These are phyloP conservation scores for Lucifuga dentata DNA, from an alignment of 2,113 vertebrate genomes.

Conservation along the genomic window DNA sequence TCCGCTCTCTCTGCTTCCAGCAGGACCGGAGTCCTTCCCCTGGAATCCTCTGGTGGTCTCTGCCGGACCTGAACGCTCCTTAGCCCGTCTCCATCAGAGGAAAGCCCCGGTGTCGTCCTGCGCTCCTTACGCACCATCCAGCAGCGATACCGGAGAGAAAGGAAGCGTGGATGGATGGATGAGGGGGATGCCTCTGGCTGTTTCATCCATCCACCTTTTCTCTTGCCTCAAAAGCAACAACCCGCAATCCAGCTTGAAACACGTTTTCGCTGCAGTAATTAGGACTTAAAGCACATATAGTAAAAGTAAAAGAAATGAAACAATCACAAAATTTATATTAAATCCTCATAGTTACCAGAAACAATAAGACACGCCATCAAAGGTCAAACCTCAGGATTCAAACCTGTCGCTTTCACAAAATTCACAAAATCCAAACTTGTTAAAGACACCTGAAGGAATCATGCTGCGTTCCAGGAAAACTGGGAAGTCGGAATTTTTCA, in stretches of 20 bases:
- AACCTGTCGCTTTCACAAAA: too few species aligned
- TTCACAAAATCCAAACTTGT: too few species aligned
- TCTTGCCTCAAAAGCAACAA: slow-evolving; percentile 1
- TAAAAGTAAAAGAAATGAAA: too few species aligned
- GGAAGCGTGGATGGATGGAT: slow-evolving; percentile 41
- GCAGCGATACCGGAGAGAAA: slow-evolving; percentile 20
- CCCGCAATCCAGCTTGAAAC: too few species aligned
- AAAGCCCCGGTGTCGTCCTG: slow-evolving; percentile 45
- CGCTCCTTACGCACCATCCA: slow-evolving; percentile 60
- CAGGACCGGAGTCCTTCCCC: slow-evolving; percentile 9
- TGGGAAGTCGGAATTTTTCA: too few species aligned
- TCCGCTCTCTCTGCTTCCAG: not conserved
- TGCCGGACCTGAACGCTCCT: slow-evolving; percentile 34
- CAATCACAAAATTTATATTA: too few species aligned
- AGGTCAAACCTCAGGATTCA: too few species aligned
- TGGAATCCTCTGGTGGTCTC: slow-evolving; percentile 21
- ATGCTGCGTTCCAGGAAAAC: too few species aligned
- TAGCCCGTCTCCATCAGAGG: slow-evolving; percentile 62
- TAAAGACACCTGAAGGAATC: too few species aligned
- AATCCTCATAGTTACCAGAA: too few species aligned
- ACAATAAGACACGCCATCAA: too few species aligned
- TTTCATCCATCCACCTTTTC: slow-evolving; percentile 38
- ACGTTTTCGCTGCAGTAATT: not conserved
- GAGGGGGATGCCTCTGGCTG: slow-evolving; percentile 48
- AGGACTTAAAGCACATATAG: not conserved